Conservation (phyloP, 2,888 invertebrate genomes). For the Drosophila phalerata region DNA sequence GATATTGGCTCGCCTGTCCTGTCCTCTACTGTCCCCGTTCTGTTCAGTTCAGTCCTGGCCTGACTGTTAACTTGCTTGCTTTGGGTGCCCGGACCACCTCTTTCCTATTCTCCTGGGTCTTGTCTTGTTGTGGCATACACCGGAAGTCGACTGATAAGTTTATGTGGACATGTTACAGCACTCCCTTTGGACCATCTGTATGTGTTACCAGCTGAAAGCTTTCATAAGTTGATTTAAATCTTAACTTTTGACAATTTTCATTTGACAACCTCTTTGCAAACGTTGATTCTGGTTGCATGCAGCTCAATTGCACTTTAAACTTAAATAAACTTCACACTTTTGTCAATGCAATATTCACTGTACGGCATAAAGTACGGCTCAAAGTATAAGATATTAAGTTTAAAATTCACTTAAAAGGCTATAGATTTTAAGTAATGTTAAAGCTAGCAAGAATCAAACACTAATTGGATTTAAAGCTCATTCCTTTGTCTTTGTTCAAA, state of each 20-base stretch:
- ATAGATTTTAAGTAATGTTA: neutral
- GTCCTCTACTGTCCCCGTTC: neutral
- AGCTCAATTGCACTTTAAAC: neutral
- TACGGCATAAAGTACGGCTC: neutral
- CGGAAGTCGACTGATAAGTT: slow-evolving; percentile 76
- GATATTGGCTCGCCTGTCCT: slow-evolving; percentile 70
- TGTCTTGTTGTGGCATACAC: slow-evolving; percentile 64
- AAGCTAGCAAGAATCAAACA: neutral
- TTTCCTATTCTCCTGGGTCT: slow-evolving; percentile 2
- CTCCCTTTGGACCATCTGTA: neutral
- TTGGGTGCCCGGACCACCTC: slow-evolving; percentile 1
- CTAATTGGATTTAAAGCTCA: neutral
- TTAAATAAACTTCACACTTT: neutral
- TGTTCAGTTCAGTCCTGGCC: slow-evolving; percentile 28
- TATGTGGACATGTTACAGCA: slow-evolving; percentile 61
- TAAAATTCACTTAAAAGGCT: neutral
- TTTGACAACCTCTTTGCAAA: slow-evolving; percentile 30
- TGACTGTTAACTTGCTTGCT: slow-evolving; percentile 8
- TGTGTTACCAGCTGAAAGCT: slow-evolving; percentile 56
- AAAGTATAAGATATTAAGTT: neutral
- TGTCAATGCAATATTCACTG: neutral
- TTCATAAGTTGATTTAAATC: slow-evolving; percentile 77
- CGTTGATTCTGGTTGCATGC: neutral
- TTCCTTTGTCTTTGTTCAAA: neutral
- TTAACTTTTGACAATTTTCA: slow-evolving; percentile 50